Conservation (phyloP, 2,113 vertebrate species). For the Haemorhous mexicanus region DNA sequence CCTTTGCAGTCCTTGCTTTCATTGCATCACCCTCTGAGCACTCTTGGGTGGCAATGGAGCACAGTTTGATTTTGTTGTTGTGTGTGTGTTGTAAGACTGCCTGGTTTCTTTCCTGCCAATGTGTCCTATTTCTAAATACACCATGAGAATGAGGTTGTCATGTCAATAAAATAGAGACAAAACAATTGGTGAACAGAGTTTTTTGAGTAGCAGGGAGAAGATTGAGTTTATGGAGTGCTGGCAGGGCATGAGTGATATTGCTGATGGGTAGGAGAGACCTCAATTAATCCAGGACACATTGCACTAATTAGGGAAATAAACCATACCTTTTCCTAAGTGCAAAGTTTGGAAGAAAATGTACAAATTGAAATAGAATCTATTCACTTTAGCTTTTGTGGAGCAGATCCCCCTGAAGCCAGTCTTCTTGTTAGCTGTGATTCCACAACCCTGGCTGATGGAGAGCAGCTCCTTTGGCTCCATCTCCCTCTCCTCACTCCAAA, state of each 20-base stretch:
- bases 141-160: not conserved
- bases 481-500: not conserved
- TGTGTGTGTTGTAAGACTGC: not conserved
- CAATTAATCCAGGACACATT: accelerated
- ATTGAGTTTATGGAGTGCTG: not conserved
- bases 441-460: accelerated
- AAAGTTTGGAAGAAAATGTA: not conserved
- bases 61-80: not conserved
- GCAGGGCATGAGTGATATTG: not conserved
- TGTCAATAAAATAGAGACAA: not conserved
- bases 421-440: not conserved
- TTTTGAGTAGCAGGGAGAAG: not conserved
- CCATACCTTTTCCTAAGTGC: not conserved
- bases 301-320: not conserved
- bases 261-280: not conserved
- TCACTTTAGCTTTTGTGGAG: not conserved
- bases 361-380: not conserved
- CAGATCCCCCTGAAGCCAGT: not conserved
- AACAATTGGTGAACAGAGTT: not conserved
- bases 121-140: not conserved
- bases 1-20: not conserved
- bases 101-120: not conserved
- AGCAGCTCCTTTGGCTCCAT: not conserved
- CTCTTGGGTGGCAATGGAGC: not conserved
- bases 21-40: not conserved